These are phyloP conservation scores for Euphydryas editha DNA, from an alignment of 2,888 invertebrate genomes.

Conservation along the genomic window DNA sequence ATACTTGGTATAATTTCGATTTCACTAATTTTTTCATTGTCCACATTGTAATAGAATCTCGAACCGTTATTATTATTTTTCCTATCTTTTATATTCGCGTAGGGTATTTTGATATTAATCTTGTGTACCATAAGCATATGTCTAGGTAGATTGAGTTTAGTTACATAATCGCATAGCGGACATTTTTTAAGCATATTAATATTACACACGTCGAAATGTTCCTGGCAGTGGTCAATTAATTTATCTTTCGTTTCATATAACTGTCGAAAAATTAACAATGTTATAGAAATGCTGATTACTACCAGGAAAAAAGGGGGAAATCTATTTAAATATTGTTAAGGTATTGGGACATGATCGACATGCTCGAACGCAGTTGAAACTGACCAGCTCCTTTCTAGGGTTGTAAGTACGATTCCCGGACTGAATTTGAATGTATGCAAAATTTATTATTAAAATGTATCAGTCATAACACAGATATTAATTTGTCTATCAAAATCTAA, in stretches of 20 bases:
- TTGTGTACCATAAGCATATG: conserved; percentile 57
- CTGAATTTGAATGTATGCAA: too few species aligned
- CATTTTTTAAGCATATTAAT: conserved; percentile 63
- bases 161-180: conserved; percentile 63
- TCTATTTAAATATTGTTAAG: too few species aligned
- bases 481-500: too few species aligned
- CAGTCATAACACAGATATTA: too few species aligned
- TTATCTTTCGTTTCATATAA: conserved; percentile 62
- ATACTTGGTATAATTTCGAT: conserved; percentile 69
- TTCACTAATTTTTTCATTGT: conserved; percentile 46
- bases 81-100: conserved; percentile 51
- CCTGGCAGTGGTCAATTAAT: conserved; percentile 60
- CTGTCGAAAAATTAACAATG: conserved; percentile 52
- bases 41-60: conserved; percentile 56
- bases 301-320: too few species aligned
- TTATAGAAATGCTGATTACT: background rate
- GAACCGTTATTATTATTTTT: conserved; percentile 48
- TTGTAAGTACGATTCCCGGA: too few species aligned
- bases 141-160: conserved; percentile 46
- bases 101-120: conserved; percentile 50
- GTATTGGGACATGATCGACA: too few species aligned
- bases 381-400: too few species aligned
- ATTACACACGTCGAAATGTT: conserved; percentile 67
- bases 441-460: too few species aligned
- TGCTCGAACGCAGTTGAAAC: too few species aligned